A percentile compares a stretch with the other conserved stretches of the same genome.
These are phyloP conservation scores for Phyllopteryx taeniolatus DNA, from an alignment of 2,113 vertebrate species.

Conservation along the genomic window DNA sequence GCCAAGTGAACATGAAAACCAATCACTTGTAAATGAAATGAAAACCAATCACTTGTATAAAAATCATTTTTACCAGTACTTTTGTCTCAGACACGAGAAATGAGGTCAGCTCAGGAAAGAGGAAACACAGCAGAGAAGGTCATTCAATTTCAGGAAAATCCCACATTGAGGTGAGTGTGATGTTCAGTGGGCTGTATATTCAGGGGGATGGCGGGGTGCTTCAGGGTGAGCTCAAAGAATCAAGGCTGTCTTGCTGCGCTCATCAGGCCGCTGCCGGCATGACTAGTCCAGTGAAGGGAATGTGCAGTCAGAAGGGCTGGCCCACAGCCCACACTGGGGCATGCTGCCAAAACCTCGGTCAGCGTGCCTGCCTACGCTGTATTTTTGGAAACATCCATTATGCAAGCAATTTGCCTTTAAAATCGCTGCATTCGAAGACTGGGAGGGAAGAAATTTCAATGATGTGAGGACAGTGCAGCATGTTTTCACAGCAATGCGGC, in stretches of 20 bases:
- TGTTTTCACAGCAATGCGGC: conserved; percentile 15
- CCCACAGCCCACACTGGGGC: conserved; percentile 40
- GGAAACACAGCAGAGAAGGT: conserved; percentile 20
- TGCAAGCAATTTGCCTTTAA: conserved; percentile 67
- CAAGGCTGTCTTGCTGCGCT: conserved; percentile 47
- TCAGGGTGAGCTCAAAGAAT: conserved; percentile 47
- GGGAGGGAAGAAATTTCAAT: conserved; percentile 45
- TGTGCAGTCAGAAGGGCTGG: conserved; percentile 50
- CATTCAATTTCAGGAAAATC: conserved; percentile 18
- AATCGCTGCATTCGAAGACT: conserved; percentile 44
- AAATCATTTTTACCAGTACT: conserved; percentile 57
- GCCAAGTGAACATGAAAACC: conserved; percentile 49
- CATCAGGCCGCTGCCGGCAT: conserved; percentile 53
- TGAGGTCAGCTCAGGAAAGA: conserved; percentile 19
- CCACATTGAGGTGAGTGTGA: conserved; percentile 10
- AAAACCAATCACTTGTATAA: conserved; percentile 64
- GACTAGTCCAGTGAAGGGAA: conserved; percentile 43
- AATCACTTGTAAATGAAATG: conserved; percentile 59
- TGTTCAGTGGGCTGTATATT: conserved; percentile 38
- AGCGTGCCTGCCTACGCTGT: conserved; percentile 57
- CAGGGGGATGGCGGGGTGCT: conserved; percentile 4
- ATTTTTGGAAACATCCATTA: conserved; percentile 75
- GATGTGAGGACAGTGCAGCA: conserved; percentile 22
- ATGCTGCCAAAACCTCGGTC: conserved; percentile 61
- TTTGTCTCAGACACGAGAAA: not conserved